Evolutionary conservation across 2,888 invertebrate genomes (phyloP), one percentile per base, ranked within the genome.

Genomic region (Diogma glabrata): DNA sequence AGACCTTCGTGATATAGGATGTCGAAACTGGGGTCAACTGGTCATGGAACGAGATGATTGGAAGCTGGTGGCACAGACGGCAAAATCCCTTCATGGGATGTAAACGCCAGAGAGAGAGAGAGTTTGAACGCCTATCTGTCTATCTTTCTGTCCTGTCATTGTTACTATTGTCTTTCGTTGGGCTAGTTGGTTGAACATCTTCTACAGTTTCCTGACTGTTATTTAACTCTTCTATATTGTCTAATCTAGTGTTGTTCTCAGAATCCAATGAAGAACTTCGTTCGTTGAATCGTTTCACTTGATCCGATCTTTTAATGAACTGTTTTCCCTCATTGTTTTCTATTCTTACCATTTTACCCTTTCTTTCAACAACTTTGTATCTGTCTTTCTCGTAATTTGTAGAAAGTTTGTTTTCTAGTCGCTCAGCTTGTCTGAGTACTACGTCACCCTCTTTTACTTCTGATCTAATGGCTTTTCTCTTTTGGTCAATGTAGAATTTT

Each of bases 401-500:
- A n/a, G 33, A 33, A 14, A 33, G 33, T 33, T 33, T 33, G 33
- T 33, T 33, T 33, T 33, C 33, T 33, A 33, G 14, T 33, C 33
- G 33, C 14, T 33, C 33, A 14, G 12, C 14, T 33, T 33, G 33
- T 33, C 33, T 33, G n/a, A 33, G 33, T 33, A 33, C 33, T 33
- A 33, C 33, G 10, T 33, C 33, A 14, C 33, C 33, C 14, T 33
- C 14, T 14, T 33, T 14, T 33, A 33, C 33, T n/a, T 33, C 33
- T 12, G 33, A 33, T 14, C 33, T 33, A 33, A 14, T 14, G 14
- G 33, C 33, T 14, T 33, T 33, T 33, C 33, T 33, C 33, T 33
- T 33, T 33, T 33, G n/a, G 33, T 33, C 33, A n/a, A 33, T 33
- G 33, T 33, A 33, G n/a, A n/a, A 14, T 33, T 33, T 33, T 33